These are phyloP conservation scores for Parotocinclus haroldoi DNA, from an alignment of 2,797 vertebrate genomes.

Conservation along the genomic window DNA sequence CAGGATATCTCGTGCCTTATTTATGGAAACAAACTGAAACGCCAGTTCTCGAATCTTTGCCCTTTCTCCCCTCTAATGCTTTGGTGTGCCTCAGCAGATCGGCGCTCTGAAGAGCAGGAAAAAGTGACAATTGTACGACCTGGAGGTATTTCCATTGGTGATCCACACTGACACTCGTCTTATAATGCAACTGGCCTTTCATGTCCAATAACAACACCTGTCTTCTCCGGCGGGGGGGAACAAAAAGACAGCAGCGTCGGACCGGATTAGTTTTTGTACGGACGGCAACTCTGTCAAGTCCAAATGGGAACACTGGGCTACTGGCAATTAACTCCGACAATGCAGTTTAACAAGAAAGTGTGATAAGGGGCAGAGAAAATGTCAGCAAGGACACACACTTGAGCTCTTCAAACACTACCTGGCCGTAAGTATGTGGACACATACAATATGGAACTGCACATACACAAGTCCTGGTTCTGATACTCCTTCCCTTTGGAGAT, in stretches of 20 bases:
- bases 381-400: not conserved
- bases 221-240: slow-evolving; percentile 54
- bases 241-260: slow-evolving; percentile 59
- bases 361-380: not conserved
- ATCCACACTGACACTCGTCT: slow-evolving; percentile 68
- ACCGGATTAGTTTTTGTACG: slow-evolving; percentile 56
- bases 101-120: slow-evolving; percentile 48
- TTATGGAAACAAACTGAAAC: no score
- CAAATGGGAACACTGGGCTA: not conserved
- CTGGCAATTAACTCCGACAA: not conserved
- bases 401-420: no score
- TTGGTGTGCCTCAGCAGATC: slow-evolving; percentile 47
- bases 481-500: no score
- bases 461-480: no score
- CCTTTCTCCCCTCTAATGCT: not conserved
- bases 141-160: slow-evolving; percentile 57
- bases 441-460: no score
- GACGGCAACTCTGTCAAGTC: slow-evolving; percentile 16
- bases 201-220: slow-evolving; percentile 70
- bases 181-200: slow-evolving; percentile 60
- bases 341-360: slow-evolving; percentile 10
- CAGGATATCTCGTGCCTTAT: no score
- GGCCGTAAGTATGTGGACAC: no score
- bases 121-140: slow-evolving; percentile 53
- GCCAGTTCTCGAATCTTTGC: no score